Conservation (phyloP, 2,797 vertebrate species). For the Chelidonichthys spinosus region DNA sequence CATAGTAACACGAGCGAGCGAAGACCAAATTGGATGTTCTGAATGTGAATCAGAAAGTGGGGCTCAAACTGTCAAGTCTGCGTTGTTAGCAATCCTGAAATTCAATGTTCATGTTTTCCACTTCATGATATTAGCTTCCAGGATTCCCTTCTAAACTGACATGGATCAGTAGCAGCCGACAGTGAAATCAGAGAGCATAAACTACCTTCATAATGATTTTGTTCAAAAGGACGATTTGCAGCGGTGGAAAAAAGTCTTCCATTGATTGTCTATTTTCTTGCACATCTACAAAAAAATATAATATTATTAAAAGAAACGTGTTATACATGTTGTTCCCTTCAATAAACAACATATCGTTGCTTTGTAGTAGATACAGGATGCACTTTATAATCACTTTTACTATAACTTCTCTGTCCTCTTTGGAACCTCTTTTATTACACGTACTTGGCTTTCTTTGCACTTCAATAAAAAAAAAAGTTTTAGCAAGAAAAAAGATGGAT, state of each 20-base stretch:
- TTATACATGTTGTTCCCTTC: neutral
- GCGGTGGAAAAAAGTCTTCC: neutral
- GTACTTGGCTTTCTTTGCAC: neutral
- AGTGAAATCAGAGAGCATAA: neutral
- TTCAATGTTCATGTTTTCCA: neutral
- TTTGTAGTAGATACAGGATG: neutral
- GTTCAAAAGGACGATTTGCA: neutral
- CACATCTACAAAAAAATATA: neutral
- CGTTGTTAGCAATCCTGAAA: conserved; percentile 1
- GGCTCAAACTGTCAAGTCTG: neutral
- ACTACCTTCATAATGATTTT: neutral
- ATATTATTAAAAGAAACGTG: neutral
- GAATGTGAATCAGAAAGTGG: conserved; percentile 9
- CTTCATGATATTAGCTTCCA: neutral
- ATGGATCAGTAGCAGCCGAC: neutral
- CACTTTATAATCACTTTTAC: neutral
- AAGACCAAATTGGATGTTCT: conserved; percentile 34
- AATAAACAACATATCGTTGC: neutral
- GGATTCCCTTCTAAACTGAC: conserved; percentile 1
- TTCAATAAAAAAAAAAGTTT: neutral
- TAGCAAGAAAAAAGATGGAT: neutral
- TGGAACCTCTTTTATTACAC: neutral
- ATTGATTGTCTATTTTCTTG: too few relatives aligned
- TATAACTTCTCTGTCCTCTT: neutral
- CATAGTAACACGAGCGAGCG: conserved; percentile 26